Evolutionary conservation across 2,888 invertebrate genomes (phyloP).

Genomic region (Leucophenga maculata): DNA sequence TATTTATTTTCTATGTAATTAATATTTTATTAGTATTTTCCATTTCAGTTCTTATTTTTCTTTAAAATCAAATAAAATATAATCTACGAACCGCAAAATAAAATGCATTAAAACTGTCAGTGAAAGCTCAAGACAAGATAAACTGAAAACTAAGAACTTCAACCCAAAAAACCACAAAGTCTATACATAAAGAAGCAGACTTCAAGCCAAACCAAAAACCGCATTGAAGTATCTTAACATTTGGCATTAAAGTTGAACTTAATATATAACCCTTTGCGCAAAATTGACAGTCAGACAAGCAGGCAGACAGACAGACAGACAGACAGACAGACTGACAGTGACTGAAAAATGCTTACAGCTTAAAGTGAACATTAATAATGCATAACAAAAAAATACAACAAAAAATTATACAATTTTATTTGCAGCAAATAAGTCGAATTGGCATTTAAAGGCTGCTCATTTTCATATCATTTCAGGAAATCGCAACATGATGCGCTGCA

Average conservation of each 20-base stretch:
- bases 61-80: too few species aligned
- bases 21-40: neutral
- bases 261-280: too few species aligned
- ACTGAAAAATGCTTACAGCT: neutral
- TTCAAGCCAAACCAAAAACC: constrained; percentile 9
- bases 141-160: neutral
- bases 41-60: neutral
- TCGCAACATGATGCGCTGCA: constrained; percentile 6
- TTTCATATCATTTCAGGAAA: constrained; percentile 25
- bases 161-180: neutral
- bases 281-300: constrained; percentile 19
- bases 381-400: neutral
- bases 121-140: neutral
- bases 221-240: constrained; percentile 7
- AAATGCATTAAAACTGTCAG: neutral
- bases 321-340: neutral
- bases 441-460: constrained; percentile 10
- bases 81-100: neutral
- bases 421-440: neutral
- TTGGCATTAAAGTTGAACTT: constrained; percentile 24
- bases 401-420: neutral
- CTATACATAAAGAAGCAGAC: neutral
- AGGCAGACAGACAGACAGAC: neutral
- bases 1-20: too few species aligned
- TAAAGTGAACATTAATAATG: neutral